phyloP scores from a whole-genome alignment of 53 echinoderm and acorn worm genomes.

The Echinometra lucunter region DNA sequence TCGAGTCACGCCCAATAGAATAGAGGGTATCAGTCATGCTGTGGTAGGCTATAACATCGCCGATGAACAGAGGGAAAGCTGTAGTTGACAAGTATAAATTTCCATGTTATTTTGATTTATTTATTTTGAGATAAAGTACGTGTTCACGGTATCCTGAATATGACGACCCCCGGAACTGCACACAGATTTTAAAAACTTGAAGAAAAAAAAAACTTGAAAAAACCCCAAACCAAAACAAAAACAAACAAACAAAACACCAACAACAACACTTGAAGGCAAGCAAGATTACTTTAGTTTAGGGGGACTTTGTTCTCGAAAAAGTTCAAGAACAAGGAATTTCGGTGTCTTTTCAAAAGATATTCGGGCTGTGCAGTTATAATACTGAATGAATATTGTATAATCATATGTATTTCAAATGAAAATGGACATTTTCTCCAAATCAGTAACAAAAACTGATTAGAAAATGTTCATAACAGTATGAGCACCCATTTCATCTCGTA shows the following conservation, averaged over 20 bases:
- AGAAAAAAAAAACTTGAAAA: neutral
- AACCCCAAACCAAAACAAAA: too few relatives aligned
- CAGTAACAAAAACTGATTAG: too few relatives aligned
- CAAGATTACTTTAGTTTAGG: too few relatives aligned
- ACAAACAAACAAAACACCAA: too few relatives aligned
- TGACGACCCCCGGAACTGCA: neutral
- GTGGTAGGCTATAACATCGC: conserved; percentile 29
- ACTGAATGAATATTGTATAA: too few relatives aligned
- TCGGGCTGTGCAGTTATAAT: too few relatives aligned
- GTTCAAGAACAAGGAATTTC: neutral
- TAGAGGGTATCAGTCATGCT: neutral
- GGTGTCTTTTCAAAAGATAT: neutral
- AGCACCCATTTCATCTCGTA: too few relatives aligned
- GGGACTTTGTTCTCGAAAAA: neutral
- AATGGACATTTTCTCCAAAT: too few relatives aligned
- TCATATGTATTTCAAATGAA: too few relatives aligned
- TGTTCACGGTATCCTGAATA: neutral
- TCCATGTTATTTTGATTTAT: neutral
- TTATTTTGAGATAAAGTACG: too few relatives aligned
- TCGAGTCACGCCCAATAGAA: neutral
- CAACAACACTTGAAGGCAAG: too few relatives aligned
- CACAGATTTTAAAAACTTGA: neutral
- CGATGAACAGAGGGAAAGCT: conserved; percentile 7
- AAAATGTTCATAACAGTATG: too few relatives aligned
- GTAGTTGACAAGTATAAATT: neutral